phyloP scores from a whole-genome alignment of 2,113 vertebrate genomes.

The Hoplias malabaricus region DNA sequence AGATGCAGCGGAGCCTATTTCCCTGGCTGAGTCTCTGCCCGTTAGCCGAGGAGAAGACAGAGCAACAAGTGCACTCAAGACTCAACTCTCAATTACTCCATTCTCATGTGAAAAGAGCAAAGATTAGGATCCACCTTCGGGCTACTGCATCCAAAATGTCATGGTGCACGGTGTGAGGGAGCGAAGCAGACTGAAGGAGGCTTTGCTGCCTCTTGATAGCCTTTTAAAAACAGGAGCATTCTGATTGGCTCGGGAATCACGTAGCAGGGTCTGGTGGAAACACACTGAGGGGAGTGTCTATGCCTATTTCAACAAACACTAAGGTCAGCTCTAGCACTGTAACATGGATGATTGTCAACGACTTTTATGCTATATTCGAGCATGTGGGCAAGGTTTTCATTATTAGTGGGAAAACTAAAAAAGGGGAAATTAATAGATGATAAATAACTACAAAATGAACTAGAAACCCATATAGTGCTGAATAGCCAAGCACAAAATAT shows the following conservation, averaged over 20 bases:
- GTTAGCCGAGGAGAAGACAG: conserved; percentile 22
- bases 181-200: conserved; percentile 20
- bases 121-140: conserved; percentile 22
- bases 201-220: conserved; percentile 37
- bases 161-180: conserved; percentile 1
- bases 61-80: conserved; percentile 56
- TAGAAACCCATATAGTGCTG: no score
- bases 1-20: conserved; percentile 6
- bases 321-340: not conserved
- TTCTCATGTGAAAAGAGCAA: not conserved
- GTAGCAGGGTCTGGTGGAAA: not conserved
- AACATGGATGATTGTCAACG: not conserved
- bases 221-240: conserved; percentile 52
- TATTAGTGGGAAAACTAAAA: no score
- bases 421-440: no score
- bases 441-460: no score
- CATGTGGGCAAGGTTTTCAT: no score
- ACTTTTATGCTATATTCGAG: not conserved
- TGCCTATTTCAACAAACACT: conserved; percentile 7
- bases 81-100: conserved; percentile 17
- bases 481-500: no score
- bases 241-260: conserved; percentile 54
- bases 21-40: conserved; percentile 14
- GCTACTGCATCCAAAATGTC: not conserved
- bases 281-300: conserved; percentile 37